These are phyloP conservation scores for Drosophila tanythrix DNA, from an alignment of 2,888 invertebrate species.

Conservation along the genomic window DNA sequence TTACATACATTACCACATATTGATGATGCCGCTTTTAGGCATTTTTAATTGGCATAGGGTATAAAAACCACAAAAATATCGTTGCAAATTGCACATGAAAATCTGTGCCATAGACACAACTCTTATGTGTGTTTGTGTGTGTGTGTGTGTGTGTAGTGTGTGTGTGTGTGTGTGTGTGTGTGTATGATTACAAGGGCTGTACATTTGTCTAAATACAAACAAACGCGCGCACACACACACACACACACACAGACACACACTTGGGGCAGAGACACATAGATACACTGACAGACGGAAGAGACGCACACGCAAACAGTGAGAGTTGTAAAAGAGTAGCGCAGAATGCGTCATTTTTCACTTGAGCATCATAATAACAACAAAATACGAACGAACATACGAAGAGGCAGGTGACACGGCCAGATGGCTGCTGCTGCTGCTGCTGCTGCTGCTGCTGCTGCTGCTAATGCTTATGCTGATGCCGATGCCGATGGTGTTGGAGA, in stretches of 20 bases:
- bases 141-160: conserved; percentile 21
- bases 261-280: background rate
- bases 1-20: background rate
- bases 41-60: conserved; percentile 7
- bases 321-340: conserved; percentile 45
- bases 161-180: conserved; percentile 13
- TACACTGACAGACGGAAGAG: background rate
- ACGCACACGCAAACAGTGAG: conserved; percentile 3
- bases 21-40: background rate
- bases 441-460: background rate
- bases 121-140: conserved; percentile 11
- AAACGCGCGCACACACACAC: conserved; percentile 11
- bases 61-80: conserved; percentile 16
- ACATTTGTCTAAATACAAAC: conserved; percentile 49
- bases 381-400: background rate
- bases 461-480: background rate
- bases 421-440: conserved; percentile 4
- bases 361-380: conserved; percentile 63
- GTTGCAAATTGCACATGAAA: conserved; percentile 52
- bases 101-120: conserved; percentile 64
- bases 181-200: conserved; percentile 47
- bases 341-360: conserved; percentile 72
- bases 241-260: background rate
- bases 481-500: background rate
- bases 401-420: conserved; percentile 2